These are phyloP conservation scores for Petrosia ficiformis DNA, from an alignment of 37 sponge, comb jelly and placozoan species.

Conservation along the genomic window DNA sequence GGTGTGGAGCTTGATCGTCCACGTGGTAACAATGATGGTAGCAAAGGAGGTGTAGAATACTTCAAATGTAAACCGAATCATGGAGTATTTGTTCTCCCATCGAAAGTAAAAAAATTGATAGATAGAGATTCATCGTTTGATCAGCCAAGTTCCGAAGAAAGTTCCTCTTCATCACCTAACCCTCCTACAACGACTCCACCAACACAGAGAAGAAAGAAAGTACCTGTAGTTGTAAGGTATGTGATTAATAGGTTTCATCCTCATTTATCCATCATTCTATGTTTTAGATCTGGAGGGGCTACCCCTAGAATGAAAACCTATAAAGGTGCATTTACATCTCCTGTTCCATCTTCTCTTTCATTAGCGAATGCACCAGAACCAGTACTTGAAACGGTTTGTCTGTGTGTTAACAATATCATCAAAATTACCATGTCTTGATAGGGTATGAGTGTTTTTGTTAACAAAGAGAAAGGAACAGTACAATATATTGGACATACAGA, in stretches of 20 bases:
- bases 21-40: conserved; percentile 86
- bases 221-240: too few relatives aligned
- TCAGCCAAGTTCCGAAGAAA: neutral
- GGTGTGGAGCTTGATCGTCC: conserved; percentile 88
- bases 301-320: too few relatives aligned
- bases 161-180: neutral
- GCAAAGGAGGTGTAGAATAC: conserved; percentile 73
- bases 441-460: conserved; percentile 88
- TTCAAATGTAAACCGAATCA: conserved; percentile 83
- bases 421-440: conserved; percentile 15
- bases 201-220: too few relatives aligned
- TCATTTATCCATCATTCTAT: too few relatives aligned
- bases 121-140: neutral
- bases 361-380: neutral
- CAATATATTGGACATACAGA: conserved; percentile 81
- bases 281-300: too few relatives aligned
- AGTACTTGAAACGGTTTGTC: neutral
- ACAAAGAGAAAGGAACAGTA: conserved; percentile 75
- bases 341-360: neutral
- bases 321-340: neutral
- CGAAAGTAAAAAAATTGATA: conserved; percentile 55
- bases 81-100: conserved; percentile 61
- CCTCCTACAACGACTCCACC: too few relatives aligned
- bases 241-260: too few relatives aligned
- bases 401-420: neutral